These are phyloP conservation scores for Rhinichthys osculus DNA, from an alignment of 2,797 vertebrate genomes.

Conservation along the genomic window DNA sequence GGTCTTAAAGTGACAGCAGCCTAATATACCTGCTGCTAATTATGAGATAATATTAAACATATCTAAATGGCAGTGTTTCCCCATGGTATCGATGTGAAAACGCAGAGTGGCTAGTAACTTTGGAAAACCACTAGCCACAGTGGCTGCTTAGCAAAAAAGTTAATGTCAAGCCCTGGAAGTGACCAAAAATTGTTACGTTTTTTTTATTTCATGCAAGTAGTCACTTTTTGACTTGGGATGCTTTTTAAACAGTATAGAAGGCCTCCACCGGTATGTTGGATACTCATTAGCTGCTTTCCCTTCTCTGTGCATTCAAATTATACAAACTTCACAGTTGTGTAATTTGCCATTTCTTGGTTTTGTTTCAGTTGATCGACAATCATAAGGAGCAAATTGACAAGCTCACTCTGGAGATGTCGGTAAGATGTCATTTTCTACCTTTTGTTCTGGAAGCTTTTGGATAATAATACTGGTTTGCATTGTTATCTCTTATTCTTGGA, in stretches of 20 bases:
- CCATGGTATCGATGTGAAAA: too few relatives aligned
- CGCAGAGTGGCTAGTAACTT: too few relatives aligned
- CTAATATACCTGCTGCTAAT: too few relatives aligned
- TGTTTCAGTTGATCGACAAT: conserved; percentile 84
- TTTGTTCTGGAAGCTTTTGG: background rate
- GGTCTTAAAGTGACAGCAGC: too few relatives aligned
- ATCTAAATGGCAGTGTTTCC: too few relatives aligned
- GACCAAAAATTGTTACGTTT: background rate
- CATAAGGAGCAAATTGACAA: conserved; percentile 89
- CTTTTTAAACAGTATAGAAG: background rate
- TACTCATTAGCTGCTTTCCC: background rate
- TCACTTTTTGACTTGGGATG: background rate
- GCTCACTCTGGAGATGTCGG: conserved; percentile 85
- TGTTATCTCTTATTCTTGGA: background rate
- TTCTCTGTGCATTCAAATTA: background rate
- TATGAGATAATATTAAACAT: too few relatives aligned
- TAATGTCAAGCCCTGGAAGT: too few relatives aligned
- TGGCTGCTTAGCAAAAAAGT: too few relatives aligned
- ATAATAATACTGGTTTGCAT: background rate
- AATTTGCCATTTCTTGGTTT: conserved; percentile 23
- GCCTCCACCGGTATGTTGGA: background rate
- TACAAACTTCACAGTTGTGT: background rate
- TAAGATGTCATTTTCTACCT: conserved; percentile 66
- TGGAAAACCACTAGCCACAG: too few relatives aligned
- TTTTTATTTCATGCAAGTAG: background rate